Conservation (phyloP, 2,797 vertebrate genomes). For the Chanos chanos region DNA sequence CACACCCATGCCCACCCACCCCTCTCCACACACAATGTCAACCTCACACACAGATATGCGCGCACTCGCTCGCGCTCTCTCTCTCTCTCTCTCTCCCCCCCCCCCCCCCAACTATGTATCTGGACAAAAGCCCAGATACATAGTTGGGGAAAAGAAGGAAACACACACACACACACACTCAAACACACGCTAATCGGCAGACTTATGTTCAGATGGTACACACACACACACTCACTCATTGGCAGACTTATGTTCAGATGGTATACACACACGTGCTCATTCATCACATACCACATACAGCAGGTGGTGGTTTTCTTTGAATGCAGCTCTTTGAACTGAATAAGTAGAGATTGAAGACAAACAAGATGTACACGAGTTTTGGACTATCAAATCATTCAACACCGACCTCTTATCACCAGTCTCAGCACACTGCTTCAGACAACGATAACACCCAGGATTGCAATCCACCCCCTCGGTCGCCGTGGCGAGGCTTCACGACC, state of each 20-base stretch:
- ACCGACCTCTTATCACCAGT: too few species aligned
- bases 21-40: not conserved
- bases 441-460: too few species aligned
- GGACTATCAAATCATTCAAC: too few species aligned
- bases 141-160: too few species aligned
- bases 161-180: constrained; percentile 14
- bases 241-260: constrained; percentile 22
- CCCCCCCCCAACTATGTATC: constrained; percentile 27
- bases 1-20: not conserved
- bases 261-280: constrained; percentile 15
- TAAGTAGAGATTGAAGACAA: too few species aligned
- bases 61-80: not conserved
- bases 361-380: too few species aligned
- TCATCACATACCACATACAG: too few species aligned
- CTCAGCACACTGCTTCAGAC: too few species aligned
- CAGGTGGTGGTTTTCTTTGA: too few species aligned
- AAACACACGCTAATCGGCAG: constrained; percentile 41
- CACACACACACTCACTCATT: constrained; percentile 28
- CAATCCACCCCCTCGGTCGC: too few species aligned
- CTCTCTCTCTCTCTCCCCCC: not conserved
- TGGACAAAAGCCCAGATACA: constrained; percentile 15
- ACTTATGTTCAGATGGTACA: constrained; percentile 2
- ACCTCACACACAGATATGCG: not conserved
- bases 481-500: too few species aligned
- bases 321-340: too few species aligned